phyloP scores from a whole-genome alignment of 1,140 invertebrate species.

The Coenobita brevimanus region DNA sequence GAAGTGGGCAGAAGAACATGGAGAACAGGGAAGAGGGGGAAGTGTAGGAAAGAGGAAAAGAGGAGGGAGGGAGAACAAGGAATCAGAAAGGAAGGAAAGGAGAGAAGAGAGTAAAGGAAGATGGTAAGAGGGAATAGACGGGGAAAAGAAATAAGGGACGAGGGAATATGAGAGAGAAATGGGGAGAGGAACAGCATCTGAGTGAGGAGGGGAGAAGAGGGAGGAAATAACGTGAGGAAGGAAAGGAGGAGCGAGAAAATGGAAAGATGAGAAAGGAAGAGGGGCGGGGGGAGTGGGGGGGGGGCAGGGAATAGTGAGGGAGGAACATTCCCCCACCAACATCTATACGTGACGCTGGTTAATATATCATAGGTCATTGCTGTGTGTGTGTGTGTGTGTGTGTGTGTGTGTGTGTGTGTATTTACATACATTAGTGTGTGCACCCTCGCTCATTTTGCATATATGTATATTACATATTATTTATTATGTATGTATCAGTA shows the following conservation, averaged over 20 bases:
- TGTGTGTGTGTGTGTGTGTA: constrained; percentile 1
- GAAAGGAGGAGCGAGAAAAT: not conserved
- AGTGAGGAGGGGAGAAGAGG: not conserved
- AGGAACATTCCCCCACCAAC: too few relatives aligned
- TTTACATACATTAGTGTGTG: not conserved
- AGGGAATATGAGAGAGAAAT: not conserved
- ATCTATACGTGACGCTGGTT: too few relatives aligned
- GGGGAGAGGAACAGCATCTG: not conserved
- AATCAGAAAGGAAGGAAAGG: not conserved
- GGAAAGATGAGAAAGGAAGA: not conserved
- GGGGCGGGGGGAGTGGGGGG: not conserved
- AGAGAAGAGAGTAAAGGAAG: not conserved
- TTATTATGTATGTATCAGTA: not conserved
- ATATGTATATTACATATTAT: not conserved
- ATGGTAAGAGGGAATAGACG: not conserved
- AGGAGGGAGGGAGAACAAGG: not conserved
- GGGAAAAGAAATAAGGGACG: not conserved
- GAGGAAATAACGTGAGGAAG: not conserved
- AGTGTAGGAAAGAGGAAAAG: not conserved
- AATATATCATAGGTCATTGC: too few relatives aligned
- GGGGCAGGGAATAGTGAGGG: not conserved
- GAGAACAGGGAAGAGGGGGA: constrained; percentile 4
- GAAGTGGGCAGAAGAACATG: not conserved
- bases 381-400: constrained; percentile 1
- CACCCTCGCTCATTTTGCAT: not conserved